phyloP scores from a whole-genome alignment of 2,797 vertebrate genomes.

The Lutjanus argentimaculatus region DNA sequence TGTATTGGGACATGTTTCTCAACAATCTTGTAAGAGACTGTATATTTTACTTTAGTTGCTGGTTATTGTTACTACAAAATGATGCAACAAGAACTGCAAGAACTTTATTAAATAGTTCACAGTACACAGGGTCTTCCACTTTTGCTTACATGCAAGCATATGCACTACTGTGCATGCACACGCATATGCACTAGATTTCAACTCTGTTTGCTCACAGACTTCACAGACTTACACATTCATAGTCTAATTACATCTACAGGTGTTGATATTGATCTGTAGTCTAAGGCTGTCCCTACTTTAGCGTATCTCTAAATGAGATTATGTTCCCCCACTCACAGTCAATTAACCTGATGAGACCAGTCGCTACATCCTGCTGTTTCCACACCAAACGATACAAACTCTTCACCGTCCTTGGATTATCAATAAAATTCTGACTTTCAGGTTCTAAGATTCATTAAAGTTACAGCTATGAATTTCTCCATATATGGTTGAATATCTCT shows the following conservation, averaged over 20 bases:
- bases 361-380: not conserved
- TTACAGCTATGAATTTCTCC: not conserved
- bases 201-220: not conserved
- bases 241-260: slow-evolving; percentile 32
- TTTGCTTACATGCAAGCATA: not conserved
- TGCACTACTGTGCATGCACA: not conserved
- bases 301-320: slow-evolving; percentile 16
- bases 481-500: not conserved
- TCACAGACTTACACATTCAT: not conserved
- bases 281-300: slow-evolving; percentile 5
- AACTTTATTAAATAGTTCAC: not conserved
- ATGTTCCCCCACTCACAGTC: slow-evolving; percentile 18
- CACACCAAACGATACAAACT: slow-evolving; percentile 2
- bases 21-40: not conserved
- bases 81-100: not conserved
- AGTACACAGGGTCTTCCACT: not conserved
- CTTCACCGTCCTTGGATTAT: not conserved
- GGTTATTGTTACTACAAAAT: not conserved
- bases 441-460: not conserved
- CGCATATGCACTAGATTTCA: not conserved
- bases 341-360: slow-evolving; percentile 19
- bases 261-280: slow-evolving; percentile 38
- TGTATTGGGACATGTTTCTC: not conserved
- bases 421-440: not conserved
- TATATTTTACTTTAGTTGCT: not conserved